phyloP scores from a whole-genome alignment of 2,797 vertebrate genomes.

The Echeneis naucrates region DNA sequence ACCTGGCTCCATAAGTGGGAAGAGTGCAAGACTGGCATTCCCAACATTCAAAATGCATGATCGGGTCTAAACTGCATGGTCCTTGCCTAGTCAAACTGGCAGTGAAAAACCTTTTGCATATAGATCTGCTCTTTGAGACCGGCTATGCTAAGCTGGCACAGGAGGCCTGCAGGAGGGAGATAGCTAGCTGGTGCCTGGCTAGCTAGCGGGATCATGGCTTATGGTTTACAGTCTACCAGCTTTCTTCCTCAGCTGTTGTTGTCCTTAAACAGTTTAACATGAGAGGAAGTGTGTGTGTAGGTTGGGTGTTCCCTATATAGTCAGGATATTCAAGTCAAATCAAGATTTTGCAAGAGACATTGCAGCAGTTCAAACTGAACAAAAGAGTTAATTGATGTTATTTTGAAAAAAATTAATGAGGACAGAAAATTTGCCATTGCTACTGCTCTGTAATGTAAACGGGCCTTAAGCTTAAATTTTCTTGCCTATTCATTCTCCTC shows the following conservation, averaged over 20 bases:
- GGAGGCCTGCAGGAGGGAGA: constrained; percentile 66
- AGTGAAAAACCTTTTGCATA: constrained; percentile 70
- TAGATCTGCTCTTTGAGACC: constrained; percentile 49
- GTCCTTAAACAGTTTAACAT: constrained; percentile 71
- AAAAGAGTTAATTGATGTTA: constrained; percentile 7
- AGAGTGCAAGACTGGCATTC: constrained; percentile 62
- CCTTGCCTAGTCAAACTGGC: constrained; percentile 60
- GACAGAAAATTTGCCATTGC: not conserved
- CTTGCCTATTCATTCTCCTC: constrained; percentile 10
- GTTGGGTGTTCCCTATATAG: constrained; percentile 12
- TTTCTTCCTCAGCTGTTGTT: constrained; percentile 70
- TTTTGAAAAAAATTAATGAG: not conserved
- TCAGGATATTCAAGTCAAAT: constrained; percentile 19
- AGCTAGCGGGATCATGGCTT: constrained; percentile 55
- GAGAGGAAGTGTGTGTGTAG: constrained; percentile 25
- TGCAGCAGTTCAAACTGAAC: constrained; percentile 1
- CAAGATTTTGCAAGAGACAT: not conserved
- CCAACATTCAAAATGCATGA: constrained; percentile 49
- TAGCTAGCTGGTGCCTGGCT: constrained; percentile 51
- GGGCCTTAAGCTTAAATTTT: not conserved
- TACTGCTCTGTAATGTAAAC: not conserved
- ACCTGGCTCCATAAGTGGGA: constrained; percentile 70
- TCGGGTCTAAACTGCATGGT: constrained; percentile 66
- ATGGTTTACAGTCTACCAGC: constrained; percentile 47
- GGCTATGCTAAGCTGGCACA: constrained; percentile 53